Percentiles rank a stretch among this genome's conserved stretches.
phyloP scores from a whole-genome alignment of 2,797 vertebrate genomes.

The Chloroceryle inda region DNA sequence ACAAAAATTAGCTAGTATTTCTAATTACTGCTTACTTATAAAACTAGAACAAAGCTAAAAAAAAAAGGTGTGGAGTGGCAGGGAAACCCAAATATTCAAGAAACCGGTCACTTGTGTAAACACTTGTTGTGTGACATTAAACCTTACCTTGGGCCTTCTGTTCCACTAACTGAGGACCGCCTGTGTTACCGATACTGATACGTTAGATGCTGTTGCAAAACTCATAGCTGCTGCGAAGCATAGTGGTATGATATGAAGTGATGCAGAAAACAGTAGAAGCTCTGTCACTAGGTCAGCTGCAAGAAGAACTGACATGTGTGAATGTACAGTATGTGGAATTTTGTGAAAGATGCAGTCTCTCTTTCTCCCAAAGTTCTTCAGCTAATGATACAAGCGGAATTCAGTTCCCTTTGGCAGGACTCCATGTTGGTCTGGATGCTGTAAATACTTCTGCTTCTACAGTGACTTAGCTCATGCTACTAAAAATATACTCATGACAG shows the following conservation, averaged over 20 bases:
- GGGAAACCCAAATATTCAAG: not conserved
- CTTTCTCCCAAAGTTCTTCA: conserved; percentile 73
- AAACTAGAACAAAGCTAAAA: not conserved
- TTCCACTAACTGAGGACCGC: conserved; percentile 18
- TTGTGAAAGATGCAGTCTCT: conserved; percentile 81
- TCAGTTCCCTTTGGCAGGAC: conserved; percentile 80
- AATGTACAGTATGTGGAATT: conserved; percentile 78
- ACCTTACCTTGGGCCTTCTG: conserved; percentile 61
- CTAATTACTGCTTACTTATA: not conserved
- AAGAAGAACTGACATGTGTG: conserved; percentile 73
- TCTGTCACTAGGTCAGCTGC: conserved; percentile 82
- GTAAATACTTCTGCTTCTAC: conserved; percentile 75
- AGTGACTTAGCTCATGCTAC: conserved; percentile 55
- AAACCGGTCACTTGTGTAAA: conserved; percentile 40
- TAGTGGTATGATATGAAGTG: conserved; percentile 67
- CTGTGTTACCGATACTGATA: not conserved
- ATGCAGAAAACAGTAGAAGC: conserved; percentile 76
- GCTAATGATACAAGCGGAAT: conserved; percentile 79
- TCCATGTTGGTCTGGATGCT: conserved; percentile 77
- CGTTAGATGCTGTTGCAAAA: not conserved
- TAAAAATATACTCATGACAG: conserved; percentile 50
- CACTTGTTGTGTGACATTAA: conserved; percentile 4
- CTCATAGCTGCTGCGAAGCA: conserved; percentile 33
- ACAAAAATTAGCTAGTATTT: not conserved
- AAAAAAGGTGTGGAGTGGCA: not conserved